Conservation (phyloP, 1,140 invertebrate species). For the Aphidius gifuensis region DNA sequence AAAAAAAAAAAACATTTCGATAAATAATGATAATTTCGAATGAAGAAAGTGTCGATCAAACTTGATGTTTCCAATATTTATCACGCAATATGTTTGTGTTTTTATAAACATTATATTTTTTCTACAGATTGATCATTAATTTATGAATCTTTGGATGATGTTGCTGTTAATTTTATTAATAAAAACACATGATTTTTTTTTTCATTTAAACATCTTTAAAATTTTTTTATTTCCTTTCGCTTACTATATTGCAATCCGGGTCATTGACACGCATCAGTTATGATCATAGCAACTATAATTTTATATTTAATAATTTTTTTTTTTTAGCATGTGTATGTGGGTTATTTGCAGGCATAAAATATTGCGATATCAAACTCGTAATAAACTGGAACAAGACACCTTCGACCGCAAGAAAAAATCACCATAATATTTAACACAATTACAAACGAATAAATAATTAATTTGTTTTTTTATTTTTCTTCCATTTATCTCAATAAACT, state of each 20-base stretch:
- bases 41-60: no score
- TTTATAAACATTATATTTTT: no score
- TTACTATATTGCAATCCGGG: conserved; percentile 6
- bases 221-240: conserved; percentile 7
- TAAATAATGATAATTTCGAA: no score
- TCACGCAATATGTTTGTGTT: no score
- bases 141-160: no score
- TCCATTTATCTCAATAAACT: background rate
- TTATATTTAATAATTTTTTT: conserved; percentile 9
- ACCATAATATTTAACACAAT: conserved; percentile 4
- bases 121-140: no score
- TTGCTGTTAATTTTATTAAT: no score
- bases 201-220: no score
- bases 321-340: background rate
- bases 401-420: conserved; percentile 16
- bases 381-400: conserved; percentile 20
- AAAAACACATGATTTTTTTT: no score
- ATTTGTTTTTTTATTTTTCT: conserved; percentile 1
- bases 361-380: conserved; percentile 14
- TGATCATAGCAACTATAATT: conserved; percentile 2
- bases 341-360: background rate
- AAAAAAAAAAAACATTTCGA: no score
- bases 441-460: background rate
- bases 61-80: no score
- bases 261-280: conserved; percentile 18